Conservation (phyloP, 2,888 invertebrate genomes). For the Nycteola revayana region DNA sequence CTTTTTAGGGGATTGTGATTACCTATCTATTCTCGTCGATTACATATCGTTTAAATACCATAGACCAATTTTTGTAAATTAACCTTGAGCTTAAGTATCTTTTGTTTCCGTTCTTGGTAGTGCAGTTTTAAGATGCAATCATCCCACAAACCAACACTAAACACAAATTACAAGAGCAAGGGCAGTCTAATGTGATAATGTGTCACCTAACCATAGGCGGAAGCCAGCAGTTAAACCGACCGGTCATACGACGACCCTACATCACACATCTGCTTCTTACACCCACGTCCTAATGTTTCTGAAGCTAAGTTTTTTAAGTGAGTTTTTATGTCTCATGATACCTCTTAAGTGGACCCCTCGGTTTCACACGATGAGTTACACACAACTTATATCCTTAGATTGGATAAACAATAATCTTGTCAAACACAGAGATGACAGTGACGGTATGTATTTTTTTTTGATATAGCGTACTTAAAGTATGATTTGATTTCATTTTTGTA, state of each 20-base stretch:
- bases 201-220: slow-evolving; percentile 61
- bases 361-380: slow-evolving; percentile 58
- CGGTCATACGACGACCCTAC: slow-evolving; percentile 67
- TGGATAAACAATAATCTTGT: slow-evolving; percentile 50
- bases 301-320: slow-evolving; percentile 42
- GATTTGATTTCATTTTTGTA: no score
- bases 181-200: slow-evolving; percentile 21
- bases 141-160: slow-evolving; percentile 8
- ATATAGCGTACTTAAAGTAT: no score
- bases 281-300: slow-evolving; percentile 45
- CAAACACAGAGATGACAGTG: slow-evolving; percentile 29
- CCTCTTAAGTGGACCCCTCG: slow-evolving; percentile 59
- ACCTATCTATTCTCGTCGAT: no score
- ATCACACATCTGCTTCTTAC: slow-evolving; percentile 55
- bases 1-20: no score
- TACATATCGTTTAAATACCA: no score
- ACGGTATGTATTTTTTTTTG: no score
- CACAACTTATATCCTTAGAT: slow-evolving; percentile 50
- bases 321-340: slow-evolving; percentile 51
- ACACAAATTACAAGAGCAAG: slow-evolving; percentile 15
- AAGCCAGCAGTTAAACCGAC: slow-evolving; percentile 75
- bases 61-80: no score
- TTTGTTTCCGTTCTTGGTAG: no score
- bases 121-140: no score
- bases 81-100: no score